These are phyloP conservation scores for Xenops minutus DNA, from an alignment of 2,797 vertebrate genomes.

Conservation along the genomic window DNA sequence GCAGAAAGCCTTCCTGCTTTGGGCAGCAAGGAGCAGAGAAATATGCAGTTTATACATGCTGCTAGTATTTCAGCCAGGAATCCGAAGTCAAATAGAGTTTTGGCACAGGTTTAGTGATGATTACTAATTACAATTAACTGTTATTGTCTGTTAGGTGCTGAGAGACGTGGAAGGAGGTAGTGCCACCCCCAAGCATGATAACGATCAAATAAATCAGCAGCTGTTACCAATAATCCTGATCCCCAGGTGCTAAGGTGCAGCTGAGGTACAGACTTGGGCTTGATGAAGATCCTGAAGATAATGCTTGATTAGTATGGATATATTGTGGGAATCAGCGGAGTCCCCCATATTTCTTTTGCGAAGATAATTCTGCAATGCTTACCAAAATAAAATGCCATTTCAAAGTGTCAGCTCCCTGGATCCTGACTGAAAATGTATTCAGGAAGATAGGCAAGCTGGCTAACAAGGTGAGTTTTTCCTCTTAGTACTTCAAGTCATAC, in stretches of 20 bases:
- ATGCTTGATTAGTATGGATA: neutral
- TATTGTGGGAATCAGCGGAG: neutral
- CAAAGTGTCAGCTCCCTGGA: accelerated
- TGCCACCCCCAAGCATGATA: neutral
- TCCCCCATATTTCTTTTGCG: accelerated
- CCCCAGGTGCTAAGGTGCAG: neutral
- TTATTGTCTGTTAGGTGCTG: neutral
- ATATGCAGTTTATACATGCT: neutral
- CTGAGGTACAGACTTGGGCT: neutral
- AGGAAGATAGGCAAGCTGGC: neutral
- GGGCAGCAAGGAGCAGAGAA: neutral
- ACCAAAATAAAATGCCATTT: neutral
- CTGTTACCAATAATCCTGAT: neutral
- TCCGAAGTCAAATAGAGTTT: neutral
- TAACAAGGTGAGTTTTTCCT: neutral
- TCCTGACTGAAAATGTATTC: neutral
- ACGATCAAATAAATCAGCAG: neutral
- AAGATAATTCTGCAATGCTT: neutral
- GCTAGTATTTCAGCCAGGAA: neutral
- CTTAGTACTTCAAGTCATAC: neutral
- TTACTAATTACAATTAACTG: neutral
- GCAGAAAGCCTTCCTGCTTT: accelerated
- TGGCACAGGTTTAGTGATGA: neutral
- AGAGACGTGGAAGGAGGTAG: neutral
- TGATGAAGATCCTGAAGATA: neutral